phyloP scores from a whole-genome alignment of 2,113 vertebrate genomes.

The Oryzias celebensis region DNA sequence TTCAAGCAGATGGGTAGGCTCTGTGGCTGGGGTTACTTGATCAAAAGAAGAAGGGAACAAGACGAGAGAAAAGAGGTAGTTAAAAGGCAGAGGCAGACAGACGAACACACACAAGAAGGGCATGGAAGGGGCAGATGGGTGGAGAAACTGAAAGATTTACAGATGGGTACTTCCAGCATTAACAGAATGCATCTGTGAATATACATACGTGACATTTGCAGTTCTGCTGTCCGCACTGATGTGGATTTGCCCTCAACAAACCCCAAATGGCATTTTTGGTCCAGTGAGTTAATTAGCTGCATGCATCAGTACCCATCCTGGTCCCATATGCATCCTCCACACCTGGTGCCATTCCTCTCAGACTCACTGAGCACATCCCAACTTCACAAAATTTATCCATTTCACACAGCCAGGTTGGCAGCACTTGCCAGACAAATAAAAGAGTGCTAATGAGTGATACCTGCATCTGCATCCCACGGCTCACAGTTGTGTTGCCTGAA shows the following conservation, averaged over 20 bases:
- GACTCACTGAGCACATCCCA: constrained; percentile 42
- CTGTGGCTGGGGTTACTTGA: constrained; percentile 43
- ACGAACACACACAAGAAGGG: constrained; percentile 41
- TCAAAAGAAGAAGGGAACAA: constrained; percentile 38
- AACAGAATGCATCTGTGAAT: constrained; percentile 44
- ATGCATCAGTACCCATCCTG: constrained; percentile 65
- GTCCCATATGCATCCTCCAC: constrained; percentile 59
- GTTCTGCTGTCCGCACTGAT: constrained; percentile 42
- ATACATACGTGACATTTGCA: constrained; percentile 46
- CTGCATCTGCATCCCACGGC: constrained; percentile 13
- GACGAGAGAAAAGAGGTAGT: constrained; percentile 26
- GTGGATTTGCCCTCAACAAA: constrained; percentile 40
- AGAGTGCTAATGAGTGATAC: constrained; percentile 32
- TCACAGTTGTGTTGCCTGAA: constrained; percentile 18
- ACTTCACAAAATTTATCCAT: constrained; percentile 39
- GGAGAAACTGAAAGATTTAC: constrained; percentile 43
- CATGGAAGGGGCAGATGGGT: constrained; percentile 44
- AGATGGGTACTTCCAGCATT: constrained; percentile 45
- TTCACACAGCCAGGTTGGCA: constrained; percentile 41
- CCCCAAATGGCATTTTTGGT: constrained; percentile 60
- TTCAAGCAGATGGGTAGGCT: constrained; percentile 55
- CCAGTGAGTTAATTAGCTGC: constrained; percentile 63
- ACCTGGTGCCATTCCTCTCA: constrained; percentile 69
- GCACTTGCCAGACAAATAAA: constrained; percentile 24
- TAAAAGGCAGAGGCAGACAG: constrained; percentile 41